Evolutionary conservation across 2,888 invertebrate species (phyloP).

Genomic region (Leptopilina syphax): DNA sequence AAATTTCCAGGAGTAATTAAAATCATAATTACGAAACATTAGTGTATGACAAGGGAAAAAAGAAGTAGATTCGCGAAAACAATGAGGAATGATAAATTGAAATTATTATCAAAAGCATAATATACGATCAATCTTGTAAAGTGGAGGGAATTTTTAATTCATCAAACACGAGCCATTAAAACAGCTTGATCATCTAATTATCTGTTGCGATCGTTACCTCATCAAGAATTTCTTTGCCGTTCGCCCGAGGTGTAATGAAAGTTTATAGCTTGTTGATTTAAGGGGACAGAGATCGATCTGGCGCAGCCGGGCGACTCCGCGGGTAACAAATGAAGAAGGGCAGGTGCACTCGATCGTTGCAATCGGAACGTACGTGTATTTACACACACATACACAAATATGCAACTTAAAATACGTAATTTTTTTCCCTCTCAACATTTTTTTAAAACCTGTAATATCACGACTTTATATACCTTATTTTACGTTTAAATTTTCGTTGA

Average conservation of each 20-base stretch:
- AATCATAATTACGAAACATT: too few species aligned
- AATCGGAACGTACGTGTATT: neutral
- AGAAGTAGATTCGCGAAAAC: neutral
- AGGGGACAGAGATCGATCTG: conserved; percentile 56
- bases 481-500: too few species aligned
- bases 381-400: neutral
- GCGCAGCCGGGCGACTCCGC: conserved; percentile 39
- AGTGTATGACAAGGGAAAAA: neutral
- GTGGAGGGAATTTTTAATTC: conserved; percentile 17
- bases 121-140: conserved; percentile 24
- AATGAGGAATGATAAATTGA: conserved; percentile 14
- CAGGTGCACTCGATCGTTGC: conserved; percentile 36
- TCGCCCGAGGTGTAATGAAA: conserved; percentile 54
- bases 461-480: too few species aligned
- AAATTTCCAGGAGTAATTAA: too few species aligned
- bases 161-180: conserved; percentile 25
- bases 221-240: conserved; percentile 48
- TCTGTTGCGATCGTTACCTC: conserved; percentile 32
- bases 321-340: conserved; percentile 50
- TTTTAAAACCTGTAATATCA: too few species aligned
- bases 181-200: conserved; percentile 33
- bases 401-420: neutral
- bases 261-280: conserved; percentile 57
- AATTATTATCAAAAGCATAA: conserved; percentile 13
- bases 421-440: too few species aligned